Conservation (phyloP, 2,113 vertebrate genomes). For the Cricetomys ansorgei region DNA sequence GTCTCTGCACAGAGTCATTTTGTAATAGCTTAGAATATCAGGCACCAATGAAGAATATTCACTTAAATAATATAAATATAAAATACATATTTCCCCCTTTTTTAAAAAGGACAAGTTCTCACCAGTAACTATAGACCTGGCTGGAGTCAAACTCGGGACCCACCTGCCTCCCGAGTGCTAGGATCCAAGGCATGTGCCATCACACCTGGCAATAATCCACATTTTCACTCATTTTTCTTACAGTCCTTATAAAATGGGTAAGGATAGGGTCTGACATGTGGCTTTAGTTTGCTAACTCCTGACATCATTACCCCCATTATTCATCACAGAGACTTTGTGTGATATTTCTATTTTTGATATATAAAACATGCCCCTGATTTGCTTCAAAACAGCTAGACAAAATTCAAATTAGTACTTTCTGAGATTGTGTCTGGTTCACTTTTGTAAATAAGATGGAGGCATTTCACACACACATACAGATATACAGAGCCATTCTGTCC, state of each 20-base stretch:
- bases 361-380: not conserved
- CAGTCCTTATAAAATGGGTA: not conserved
- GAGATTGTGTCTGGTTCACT: not conserved
- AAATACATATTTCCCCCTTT: not conserved
- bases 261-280: not conserved
- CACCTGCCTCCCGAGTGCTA: no score
- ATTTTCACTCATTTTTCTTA: not conserved
- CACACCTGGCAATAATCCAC: not conserved
- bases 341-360: not conserved
- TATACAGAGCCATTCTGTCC: not conserved
- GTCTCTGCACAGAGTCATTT: not conserved
- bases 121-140: not conserved
- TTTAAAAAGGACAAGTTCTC: not conserved
- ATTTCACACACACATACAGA: no score
- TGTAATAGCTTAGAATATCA: not conserved
- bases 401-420: not conserved
- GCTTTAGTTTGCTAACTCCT: not conserved
- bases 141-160: not conserved
- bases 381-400: not conserved
- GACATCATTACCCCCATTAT: not conserved
- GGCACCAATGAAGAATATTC: not conserved
- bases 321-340: not conserved
- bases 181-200: no score
- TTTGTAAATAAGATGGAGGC: not conserved
- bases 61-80: not conserved